A percentile compares a stretch with the other conserved stretches of the same genome.
phyloP scores from a whole-genome alignment of 2,113 vertebrate genomes.

The Pholis gunnellus region DNA sequence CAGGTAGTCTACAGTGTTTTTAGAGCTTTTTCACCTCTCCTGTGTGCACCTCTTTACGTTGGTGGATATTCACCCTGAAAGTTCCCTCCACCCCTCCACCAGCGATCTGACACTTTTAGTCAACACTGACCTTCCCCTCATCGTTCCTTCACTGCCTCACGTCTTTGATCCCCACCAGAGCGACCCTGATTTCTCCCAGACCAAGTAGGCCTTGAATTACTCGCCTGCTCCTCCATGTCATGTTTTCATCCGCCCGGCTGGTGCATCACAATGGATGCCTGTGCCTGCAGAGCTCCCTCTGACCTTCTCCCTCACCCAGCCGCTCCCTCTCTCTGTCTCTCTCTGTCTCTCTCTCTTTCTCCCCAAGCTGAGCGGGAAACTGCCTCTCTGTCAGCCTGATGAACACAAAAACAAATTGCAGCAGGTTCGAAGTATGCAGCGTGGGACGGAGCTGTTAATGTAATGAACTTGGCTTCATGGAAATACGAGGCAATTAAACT shows the following conservation, averaged over 20 bases:
- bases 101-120: constrained; percentile 37
- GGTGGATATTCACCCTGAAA: constrained; percentile 32
- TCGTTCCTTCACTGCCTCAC: constrained; percentile 10
- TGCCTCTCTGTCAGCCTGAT: constrained; percentile 70
- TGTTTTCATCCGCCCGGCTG: constrained; percentile 54
- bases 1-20: not conserved
- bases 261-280: constrained; percentile 75
- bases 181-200: constrained; percentile 55
- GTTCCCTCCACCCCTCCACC: constrained; percentile 14
- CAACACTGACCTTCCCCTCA: constrained; percentile 43
- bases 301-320: constrained; percentile 75
- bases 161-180: constrained; percentile 39
- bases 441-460: constrained; percentile 81
- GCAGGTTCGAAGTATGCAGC: constrained; percentile 83
- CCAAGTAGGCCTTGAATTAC: constrained; percentile 33
- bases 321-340: not conserved
- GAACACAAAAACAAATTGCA: constrained; percentile 85
- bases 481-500: constrained; percentile 86
- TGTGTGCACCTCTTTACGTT: not conserved
- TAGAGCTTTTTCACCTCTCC: not conserved
- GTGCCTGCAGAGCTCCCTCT: constrained; percentile 57
- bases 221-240: constrained; percentile 49
- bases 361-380: constrained; percentile 57
- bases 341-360: not conserved
- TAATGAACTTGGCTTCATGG: constrained; percentile 82